Base-by-base conservation (phyloP, 2,888 invertebrate genomes). In the Abrostola tripartita region DNA sequence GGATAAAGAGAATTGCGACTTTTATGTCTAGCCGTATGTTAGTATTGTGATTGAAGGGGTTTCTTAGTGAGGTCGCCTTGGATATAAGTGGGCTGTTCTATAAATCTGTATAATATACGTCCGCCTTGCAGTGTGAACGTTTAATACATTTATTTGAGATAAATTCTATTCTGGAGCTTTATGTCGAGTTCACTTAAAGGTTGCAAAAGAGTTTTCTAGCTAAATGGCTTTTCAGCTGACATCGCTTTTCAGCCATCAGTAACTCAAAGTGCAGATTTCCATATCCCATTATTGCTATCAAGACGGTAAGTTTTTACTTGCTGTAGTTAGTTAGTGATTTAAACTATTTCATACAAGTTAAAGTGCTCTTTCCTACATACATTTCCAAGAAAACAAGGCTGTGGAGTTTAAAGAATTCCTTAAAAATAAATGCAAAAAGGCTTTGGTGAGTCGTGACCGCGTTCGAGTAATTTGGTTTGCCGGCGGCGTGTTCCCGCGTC, bases 381-480 rank as follows among this genome's bases (percentile, higher is more conserved):
- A 44, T 64, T 71, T 71, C 50, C 40, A 24, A 64, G 53, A 49
- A 68, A 54, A 71, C 56, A 64, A 49, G 56, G 51, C 59, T 57
- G 40, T 9, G 52, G 54, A 65, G 64, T 64, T 70, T 58, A 55
- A 40, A 66, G 70, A 62, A 68, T 61, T 66, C 61, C 9, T 52
- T 55, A 68, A 64, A 79, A 77, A 67, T 56, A 68, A 68, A 77
- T 51, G 60, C 49, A 77, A 73, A 76, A 79, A 65, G 62, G 58
- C 51, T 61, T 61, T 63, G 60, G 73, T 60, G 61, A 71, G 76
- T 84, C 84, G 85, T 84, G 84, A 85, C 78, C 73, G 75, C 71
- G 64, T 75, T 71, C 75, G 76, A 83, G 87, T 86, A 87, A 87
- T 88, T 86, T 82, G 85, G 86, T 70, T 71, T 70, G 69, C 81